Conservation (phyloP, 2,797 vertebrate genomes). For the Chanos chanos region DNA sequence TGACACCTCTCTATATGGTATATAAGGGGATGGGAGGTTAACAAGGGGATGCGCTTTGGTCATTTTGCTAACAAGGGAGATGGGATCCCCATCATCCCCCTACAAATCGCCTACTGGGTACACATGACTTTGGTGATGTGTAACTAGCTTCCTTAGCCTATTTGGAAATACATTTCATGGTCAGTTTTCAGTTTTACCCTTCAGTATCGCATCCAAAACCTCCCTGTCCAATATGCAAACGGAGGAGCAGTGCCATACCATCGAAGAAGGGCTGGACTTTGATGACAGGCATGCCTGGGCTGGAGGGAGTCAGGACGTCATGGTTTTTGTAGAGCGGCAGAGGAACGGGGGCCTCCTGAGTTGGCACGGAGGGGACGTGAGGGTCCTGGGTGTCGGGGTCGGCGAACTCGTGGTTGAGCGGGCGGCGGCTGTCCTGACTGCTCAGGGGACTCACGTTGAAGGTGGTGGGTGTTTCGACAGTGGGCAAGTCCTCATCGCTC, state of each 20-base stretch:
- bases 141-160: too few relatives aligned
- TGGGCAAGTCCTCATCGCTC: constrained; percentile 68
- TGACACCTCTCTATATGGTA: too few relatives aligned
- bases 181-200: too few relatives aligned
- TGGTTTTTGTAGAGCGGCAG: constrained; percentile 30
- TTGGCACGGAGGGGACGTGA: constrained; percentile 25
- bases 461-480: constrained; percentile 56
- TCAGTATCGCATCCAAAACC: too few relatives aligned
- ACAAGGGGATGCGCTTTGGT: too few relatives aligned
- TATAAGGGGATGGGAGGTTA: too few relatives aligned
- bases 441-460: constrained; percentile 40
- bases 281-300: constrained; percentile 40
- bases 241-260: constrained; percentile 30
- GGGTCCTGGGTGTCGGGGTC: constrained; percentile 26
- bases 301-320: constrained; percentile 15
- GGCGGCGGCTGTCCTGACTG: constrained; percentile 26
- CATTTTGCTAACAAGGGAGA: too few relatives aligned
- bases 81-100: too few relatives aligned
- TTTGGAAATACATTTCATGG: too few relatives aligned
- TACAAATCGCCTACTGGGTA: too few relatives aligned
- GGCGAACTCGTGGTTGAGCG: not conserved
- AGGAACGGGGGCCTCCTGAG: not conserved
- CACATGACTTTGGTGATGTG: too few relatives aligned
- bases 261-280: constrained; percentile 48
- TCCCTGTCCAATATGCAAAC: not conserved